Base-by-base conservation (phyloP, 2,888 invertebrate species). In the Onchidella celtica region DNA sequence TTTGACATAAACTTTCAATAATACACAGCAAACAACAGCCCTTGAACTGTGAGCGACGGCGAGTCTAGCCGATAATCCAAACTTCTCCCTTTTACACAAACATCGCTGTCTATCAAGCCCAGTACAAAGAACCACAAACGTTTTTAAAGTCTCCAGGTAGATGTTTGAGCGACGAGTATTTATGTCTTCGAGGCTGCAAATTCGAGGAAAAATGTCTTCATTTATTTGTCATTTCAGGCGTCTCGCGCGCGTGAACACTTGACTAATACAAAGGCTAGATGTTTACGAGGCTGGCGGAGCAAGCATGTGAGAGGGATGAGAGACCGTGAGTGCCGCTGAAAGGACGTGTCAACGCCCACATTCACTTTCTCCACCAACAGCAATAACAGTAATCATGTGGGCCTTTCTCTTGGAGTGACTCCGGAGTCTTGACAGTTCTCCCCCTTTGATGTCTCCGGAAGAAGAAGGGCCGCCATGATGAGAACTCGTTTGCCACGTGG, bases 321-420 rank as follows among this genome's bases (percentile, higher is more conserved):
- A 57, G 59, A 3, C 24, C 34, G 34, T 0, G 47, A 75, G 47
- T 27, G 66, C 21, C n/a, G 69, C 29, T 69, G 69, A 78, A 78
- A 78, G 55, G 69, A 78, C 68, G 36, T 66, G 68, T 74, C 74
- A 74, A 57, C 57, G 66, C 36, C 38, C 55, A 27, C 79, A 65
- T 29, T 34, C 47, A 9, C 55, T 65, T 29, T 34, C 61, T 27
- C 21, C 21, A 36, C 14, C n/a, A 32, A 57, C 65, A 47, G 38
- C 80, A 80, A 74, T 73, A 68, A 74, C 74, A 29, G 74, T 80
- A 80, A 80, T 74, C 59, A 74, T 2, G 32, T 36, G 29, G 57
- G 32, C 21, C 59, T 40, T 47, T 24, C 40, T 40, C 17, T 27
- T 59, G 27, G 3, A 1, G 34, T 55, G 11, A 21, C 38, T 38